Conservation (phyloP, 1,140 invertebrate species). For the Augochlora pura region DNA sequence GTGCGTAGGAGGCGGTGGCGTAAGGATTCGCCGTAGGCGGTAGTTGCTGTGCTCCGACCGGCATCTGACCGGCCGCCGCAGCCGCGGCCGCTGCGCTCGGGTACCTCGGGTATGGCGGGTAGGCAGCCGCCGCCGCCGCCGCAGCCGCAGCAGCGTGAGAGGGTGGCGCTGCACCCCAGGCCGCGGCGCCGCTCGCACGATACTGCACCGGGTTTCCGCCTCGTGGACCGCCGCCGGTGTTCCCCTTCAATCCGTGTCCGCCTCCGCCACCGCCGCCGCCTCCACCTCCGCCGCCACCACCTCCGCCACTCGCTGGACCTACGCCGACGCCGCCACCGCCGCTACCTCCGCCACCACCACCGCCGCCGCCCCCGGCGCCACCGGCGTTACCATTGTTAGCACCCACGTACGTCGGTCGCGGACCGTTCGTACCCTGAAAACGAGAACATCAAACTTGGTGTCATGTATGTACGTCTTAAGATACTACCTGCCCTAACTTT, state of each 20-base stretch:
- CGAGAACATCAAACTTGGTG: neutral
- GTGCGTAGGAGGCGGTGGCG: conserved; percentile 76
- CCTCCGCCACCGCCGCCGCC: conserved; percentile 59
- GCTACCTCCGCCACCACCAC: conserved; percentile 42
- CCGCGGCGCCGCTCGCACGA: conserved; percentile 70
- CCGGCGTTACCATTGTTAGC: conserved; percentile 77
- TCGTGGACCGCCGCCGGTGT: conserved; percentile 73
- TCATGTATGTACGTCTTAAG: no score
- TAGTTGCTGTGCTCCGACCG: conserved; percentile 76
- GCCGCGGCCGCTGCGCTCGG: conserved; percentile 73
- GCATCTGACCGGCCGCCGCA: conserved; percentile 70
- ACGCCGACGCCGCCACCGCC: conserved; percentile 62
- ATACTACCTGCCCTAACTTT: no score
- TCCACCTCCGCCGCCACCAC: conserved; percentile 39
- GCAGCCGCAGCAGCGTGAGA: conserved; percentile 73
- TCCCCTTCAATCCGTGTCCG: conserved; percentile 70
- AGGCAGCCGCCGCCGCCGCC: conserved; percentile 70
- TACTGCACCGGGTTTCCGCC: conserved; percentile 77
- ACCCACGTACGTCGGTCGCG: conserved; percentile 77
- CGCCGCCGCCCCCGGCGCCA: conserved; percentile 65
- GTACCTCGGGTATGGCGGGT: conserved; percentile 75
- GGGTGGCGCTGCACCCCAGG: conserved; percentile 72
- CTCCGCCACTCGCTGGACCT: conserved; percentile 54
- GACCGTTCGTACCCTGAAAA: conserved; percentile 77
- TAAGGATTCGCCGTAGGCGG: conserved; percentile 77